A percentile compares a stretch with the other conserved stretches of the same genome.
Conservation (phyloP, 2,797 vertebrate genomes). For the Chrysocyon brachyurus region DNA sequence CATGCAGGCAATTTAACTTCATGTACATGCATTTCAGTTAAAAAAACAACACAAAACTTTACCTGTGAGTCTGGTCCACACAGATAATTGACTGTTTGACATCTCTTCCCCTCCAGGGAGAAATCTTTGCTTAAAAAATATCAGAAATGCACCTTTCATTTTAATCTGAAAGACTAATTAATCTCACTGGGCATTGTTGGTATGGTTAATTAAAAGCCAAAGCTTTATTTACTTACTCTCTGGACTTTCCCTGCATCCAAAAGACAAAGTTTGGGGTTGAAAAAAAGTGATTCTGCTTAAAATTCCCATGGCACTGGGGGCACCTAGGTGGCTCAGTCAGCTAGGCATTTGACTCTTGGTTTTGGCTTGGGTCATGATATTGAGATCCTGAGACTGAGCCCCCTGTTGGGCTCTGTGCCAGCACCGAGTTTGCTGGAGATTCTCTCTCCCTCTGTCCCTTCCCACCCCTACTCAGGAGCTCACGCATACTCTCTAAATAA, state of each 20-base stretch:
- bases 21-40: background rate
- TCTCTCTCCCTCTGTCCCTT: background rate
- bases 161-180: conserved; percentile 25
- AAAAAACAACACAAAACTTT: background rate
- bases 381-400: background rate
- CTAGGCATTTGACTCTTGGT: background rate
- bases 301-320: background rate
- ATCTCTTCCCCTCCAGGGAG: background rate
- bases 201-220: conserved; percentile 53
- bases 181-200: background rate
- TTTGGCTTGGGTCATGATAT: background rate
- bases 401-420: background rate
- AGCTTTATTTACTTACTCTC: conserved; percentile 4
- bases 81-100: background rate
- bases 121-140: conserved; percentile 41
- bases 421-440: background rate
- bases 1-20: background rate
- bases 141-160: background rate
- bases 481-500: background rate
- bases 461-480: fast-evolving
- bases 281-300: background rate
- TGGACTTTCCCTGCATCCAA: conserved; percentile 18
- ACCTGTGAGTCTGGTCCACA: background rate
- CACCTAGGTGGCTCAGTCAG: background rate
- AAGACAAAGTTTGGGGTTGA: conserved; percentile 35